Conservation (phyloP, 2,797 vertebrate species). For the Peromyscus nudipes region DNA sequence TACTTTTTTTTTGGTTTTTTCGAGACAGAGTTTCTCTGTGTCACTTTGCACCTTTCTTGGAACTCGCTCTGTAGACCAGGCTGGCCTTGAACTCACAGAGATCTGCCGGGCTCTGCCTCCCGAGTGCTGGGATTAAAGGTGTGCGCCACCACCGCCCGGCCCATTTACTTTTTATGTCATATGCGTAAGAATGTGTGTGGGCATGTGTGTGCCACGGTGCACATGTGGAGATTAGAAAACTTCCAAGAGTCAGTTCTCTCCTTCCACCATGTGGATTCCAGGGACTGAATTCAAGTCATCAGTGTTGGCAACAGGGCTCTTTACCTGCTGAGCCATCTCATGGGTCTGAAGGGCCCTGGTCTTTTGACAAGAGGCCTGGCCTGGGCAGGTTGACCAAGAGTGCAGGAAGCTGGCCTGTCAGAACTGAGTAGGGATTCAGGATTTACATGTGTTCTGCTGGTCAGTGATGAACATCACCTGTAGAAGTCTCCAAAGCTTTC, state of each 20-base stretch:
- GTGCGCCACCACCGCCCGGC: no score
- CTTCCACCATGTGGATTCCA: neutral
- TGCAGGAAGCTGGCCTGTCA: neutral
- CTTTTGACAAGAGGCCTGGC: constrained; percentile 13
- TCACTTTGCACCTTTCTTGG: no score
- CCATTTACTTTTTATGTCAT: neutral
- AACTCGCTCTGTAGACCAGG: no score
- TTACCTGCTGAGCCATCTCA: neutral
- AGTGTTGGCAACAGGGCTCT: neutral
- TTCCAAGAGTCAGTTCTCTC: neutral
- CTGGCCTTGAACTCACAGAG: no score
- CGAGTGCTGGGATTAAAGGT: no score
- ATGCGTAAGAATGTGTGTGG: neutral
- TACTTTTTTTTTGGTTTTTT: neutral
- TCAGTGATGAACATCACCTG: neutral
- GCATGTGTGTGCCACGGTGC: neutral
- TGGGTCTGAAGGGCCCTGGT: neutral
- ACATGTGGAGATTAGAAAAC: neutral
- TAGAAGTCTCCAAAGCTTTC: neutral
- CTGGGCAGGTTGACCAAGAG: neutral
- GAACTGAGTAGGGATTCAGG: neutral
- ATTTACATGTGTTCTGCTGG: neutral
- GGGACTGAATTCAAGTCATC: neutral
- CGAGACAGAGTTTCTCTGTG: no score
- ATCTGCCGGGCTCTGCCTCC: no score